A percentile compares a stretch with the other conserved stretches of the same genome.
These are phyloP conservation scores for Osmerus mordax DNA, from an alignment of 2,113 vertebrate species.

Conservation along the genomic window DNA sequence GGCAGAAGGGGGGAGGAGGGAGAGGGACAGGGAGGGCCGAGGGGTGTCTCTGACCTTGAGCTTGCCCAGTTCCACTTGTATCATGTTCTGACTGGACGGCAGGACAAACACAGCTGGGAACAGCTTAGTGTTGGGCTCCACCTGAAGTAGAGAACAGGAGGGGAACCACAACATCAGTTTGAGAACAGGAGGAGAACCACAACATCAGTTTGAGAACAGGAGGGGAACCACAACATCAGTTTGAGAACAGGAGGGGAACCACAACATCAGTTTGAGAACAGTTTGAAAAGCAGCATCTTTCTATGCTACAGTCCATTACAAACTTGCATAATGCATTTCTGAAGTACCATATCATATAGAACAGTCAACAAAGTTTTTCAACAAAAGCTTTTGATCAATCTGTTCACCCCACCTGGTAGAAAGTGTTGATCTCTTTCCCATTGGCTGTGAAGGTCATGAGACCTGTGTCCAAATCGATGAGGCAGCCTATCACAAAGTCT, in stretches of 20 bases:
- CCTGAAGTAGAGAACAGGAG: slow-evolving; percentile 63
- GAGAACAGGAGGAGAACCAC: too few species aligned
- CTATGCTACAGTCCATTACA: background rate
- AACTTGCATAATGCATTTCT: background rate
- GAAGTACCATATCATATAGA: background rate
- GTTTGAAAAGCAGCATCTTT: background rate
- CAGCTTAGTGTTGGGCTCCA: slow-evolving; percentile 91
- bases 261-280: too few species aligned
- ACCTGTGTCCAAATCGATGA: slow-evolving; percentile 89
- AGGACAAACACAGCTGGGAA: slow-evolving; percentile 88
- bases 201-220: too few species aligned
- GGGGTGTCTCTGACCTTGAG: slow-evolving; percentile 76
- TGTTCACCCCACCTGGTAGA: slow-evolving; percentile 82
- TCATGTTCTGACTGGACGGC: slow-evolving; percentile 85
- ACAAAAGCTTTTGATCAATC: background rate
- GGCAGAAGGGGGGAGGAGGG: background rate
- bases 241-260: background rate
- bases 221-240: too few species aligned
- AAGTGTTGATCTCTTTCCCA: slow-evolving; percentile 94
- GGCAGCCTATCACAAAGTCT: slow-evolving; percentile 89
- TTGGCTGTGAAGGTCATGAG: slow-evolving; percentile 94
- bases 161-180: too few species aligned
- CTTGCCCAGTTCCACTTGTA: slow-evolving; percentile 91
- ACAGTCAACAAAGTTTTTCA: background rate
- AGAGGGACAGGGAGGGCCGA: background rate